Base-by-base conservation (phyloP, 2,888 invertebrate species). In the Lithophane ornitopus region DNA sequence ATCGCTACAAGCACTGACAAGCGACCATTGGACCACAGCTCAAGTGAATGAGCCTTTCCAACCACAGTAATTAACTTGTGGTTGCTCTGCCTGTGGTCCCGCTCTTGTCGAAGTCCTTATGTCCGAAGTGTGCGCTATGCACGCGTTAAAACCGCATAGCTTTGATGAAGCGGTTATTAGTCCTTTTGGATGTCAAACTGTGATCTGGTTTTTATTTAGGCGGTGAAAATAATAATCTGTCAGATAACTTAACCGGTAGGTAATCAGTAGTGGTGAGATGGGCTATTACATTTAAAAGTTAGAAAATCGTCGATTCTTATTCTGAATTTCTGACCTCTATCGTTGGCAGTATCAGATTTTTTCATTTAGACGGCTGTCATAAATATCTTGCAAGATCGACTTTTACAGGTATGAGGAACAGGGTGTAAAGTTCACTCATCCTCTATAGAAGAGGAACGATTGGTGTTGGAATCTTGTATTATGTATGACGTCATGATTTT, bases 51-150 rank as follows among this genome's bases (percentile, higher is more conserved):
- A 34, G 49, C 41, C 54, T 73, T 22, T 7, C 22, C 1, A 26
- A 67, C n/a, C 68, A 16, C 34, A 81, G 26, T 56, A 52, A 73
- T 52, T 22, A 73, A 58, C 1, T 63, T 74, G 56, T 52, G 58
- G 49, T 49, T 34, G 22, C 34, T 49, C 41, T 79, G 41, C 16
- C 58, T 19, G 56, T 44, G 19, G 41, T 49, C 26, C 3, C 0
- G 6, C 26, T 34, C 41, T 19, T 49, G 0, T 2, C 62, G 0
- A 1, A 56, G 41, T 52, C 49, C 34, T 73, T 26, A 44, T n/a
- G 22, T 34, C 34, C 56, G 14, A 74, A 80, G 22, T 58, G 19
- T 6, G n/a, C n/a, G 14, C 7, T 8, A 41, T 41, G 39, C 28
- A 46, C 19, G 62, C 41, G 74, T 56, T 28, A 11, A 65, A 80